Conservation (phyloP, 2,113 vertebrate species). For the Thryonomys swinderianus region DNA sequence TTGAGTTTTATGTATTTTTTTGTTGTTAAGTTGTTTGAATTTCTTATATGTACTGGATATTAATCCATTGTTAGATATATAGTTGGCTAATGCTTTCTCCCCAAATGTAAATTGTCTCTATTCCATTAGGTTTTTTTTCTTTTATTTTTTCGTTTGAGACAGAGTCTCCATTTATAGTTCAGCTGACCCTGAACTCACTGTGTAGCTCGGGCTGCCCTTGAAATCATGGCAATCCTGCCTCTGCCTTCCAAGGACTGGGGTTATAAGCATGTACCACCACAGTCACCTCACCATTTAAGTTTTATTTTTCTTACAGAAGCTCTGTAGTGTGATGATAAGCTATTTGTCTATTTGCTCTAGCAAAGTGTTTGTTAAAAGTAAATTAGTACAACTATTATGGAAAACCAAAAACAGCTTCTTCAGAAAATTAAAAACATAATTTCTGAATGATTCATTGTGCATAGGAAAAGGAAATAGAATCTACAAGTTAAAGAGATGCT, state of each 20-base stretch:
- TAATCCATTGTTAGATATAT: background rate
- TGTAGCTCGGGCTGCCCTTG: too few relatives aligned
- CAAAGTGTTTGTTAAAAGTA: background rate
- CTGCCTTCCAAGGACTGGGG: too few relatives aligned
- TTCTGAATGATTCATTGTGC: background rate
- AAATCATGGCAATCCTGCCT: too few relatives aligned
- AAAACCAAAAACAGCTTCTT: background rate
- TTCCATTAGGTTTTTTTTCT: background rate
- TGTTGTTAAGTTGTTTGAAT: background rate
- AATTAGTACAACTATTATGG: background rate
- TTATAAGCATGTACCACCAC: too few relatives aligned
- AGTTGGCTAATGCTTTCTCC: background rate
- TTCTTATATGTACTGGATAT: background rate
- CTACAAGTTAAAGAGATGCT: too few relatives aligned
- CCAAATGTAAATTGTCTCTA: background rate
- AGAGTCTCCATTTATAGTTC: too few relatives aligned
- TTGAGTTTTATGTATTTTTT: background rate
- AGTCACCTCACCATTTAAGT: too few relatives aligned
- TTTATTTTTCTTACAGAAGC: background rate
- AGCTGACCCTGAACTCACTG: too few relatives aligned
- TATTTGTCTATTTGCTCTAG: background rate
- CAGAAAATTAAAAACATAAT: background rate
- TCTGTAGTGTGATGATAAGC: background rate
- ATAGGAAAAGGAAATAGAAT: background rate
- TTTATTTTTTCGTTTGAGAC: too few relatives aligned